Conservation (phyloP, 2,113 vertebrate species). For the Eptesicus fuscus region DNA sequence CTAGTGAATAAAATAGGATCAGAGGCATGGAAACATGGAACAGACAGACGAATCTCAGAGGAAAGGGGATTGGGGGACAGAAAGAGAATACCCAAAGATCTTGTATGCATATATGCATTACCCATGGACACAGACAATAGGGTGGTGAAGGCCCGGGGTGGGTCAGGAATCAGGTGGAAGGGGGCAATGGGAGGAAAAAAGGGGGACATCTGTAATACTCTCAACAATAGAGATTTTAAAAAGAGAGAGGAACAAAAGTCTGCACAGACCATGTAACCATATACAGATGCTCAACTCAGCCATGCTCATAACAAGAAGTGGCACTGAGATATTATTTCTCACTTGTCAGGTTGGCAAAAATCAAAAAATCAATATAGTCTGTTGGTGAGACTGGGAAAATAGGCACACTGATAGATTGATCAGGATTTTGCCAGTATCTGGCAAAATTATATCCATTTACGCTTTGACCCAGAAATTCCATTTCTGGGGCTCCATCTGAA, state of each 20-base stretch:
- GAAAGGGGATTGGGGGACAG: too few relatives aligned
- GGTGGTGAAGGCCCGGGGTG: too few relatives aligned
- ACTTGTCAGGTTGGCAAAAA: background rate
- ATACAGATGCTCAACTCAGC: background rate
- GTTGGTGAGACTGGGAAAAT: background rate
- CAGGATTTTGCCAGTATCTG: background rate
- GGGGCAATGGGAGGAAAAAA: too few relatives aligned
- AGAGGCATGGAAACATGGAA: too few relatives aligned
- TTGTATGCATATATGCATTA: too few relatives aligned
- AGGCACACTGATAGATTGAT: background rate
- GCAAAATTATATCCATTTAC: background rate
- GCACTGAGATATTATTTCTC: background rate
- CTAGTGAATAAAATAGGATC: too few relatives aligned
- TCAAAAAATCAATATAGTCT: background rate
- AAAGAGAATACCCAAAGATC: too few relatives aligned
- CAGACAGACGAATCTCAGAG: too few relatives aligned
- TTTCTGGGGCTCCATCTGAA: background rate
- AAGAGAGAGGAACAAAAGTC: background rate
- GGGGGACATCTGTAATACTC: too few relatives aligned
- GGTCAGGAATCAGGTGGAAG: too few relatives aligned
- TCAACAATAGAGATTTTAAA: too few relatives aligned
- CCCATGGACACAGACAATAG: too few relatives aligned
- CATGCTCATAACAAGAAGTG: background rate
- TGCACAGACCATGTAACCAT: background rate
- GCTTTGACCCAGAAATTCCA: background rate